A percentile compares a stretch with the other conserved stretches of the same genome.
These are phyloP conservation scores for Liasis olivaceus DNA, from an alignment of 2,797 vertebrate species.

Conservation along the genomic window DNA sequence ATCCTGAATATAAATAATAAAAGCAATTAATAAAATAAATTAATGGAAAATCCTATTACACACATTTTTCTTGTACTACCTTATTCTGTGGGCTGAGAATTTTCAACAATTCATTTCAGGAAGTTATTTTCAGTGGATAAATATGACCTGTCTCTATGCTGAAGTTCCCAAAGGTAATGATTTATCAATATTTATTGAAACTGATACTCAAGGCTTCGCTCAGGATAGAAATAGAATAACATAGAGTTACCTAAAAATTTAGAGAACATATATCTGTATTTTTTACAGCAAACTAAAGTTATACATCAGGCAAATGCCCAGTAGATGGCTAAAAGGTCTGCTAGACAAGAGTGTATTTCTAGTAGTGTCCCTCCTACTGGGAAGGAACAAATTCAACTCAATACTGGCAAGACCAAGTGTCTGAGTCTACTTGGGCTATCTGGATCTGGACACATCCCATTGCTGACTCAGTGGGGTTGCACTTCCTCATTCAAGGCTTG, in stretches of 20 bases:
- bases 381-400: too few species aligned
- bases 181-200: background rate
- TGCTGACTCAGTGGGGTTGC: too few species aligned
- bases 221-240: background rate
- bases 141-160: background rate
- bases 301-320: background rate
- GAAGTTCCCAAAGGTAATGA: background rate
- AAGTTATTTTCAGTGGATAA: background rate
- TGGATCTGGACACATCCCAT: too few species aligned
- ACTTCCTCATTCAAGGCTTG: too few species aligned
- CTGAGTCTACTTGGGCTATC: too few species aligned
- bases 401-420: too few species aligned
- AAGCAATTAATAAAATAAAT: too few species aligned
- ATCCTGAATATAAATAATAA: too few species aligned
- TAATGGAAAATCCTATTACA: background rate
- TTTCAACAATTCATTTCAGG: background rate
- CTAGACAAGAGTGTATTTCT: too few species aligned
- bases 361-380: too few species aligned
- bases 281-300: background rate
- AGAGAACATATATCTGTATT: background rate
- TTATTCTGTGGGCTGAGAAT: background rate
- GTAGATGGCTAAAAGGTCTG: too few species aligned
- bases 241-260: background rate
- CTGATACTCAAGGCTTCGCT: background rate
- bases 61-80: background rate